Conservation (phyloP, 2,113 vertebrate genomes). For the Burhinus bistriatus region DNA sequence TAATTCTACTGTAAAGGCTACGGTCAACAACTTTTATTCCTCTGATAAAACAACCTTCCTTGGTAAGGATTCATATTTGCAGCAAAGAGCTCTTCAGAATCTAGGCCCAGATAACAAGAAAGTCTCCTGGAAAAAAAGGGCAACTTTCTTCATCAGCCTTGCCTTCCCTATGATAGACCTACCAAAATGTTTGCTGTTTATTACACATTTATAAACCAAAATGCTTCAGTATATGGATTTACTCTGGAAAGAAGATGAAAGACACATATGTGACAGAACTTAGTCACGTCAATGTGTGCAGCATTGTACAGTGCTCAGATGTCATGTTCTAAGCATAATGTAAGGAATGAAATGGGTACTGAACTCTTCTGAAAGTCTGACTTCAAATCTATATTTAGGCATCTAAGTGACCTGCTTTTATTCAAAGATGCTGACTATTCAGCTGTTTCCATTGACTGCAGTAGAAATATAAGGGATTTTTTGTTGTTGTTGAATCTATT, state of each 20-base stretch:
- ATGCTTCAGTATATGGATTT: neutral
- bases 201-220: neutral
- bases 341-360: neutral
- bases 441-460: conserved; percentile 17
- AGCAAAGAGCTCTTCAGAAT: neutral
- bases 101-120: neutral
- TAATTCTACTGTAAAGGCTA: neutral
- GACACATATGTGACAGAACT: neutral
- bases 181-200: neutral
- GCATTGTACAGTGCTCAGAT: neutral
- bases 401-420: conserved; percentile 31
- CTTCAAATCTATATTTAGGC: conserved; percentile 51
- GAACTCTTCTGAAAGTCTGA: conserved; percentile 13
- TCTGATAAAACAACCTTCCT: neutral
- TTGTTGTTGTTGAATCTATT: neutral
- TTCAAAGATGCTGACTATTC: conserved; percentile 37
- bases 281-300: neutral
- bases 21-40: neutral
- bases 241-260: neutral
- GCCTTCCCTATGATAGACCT: neutral
- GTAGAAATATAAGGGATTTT: neutral
- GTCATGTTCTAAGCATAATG: neutral
- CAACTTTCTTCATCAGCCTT: neutral
- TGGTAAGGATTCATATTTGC: neutral
- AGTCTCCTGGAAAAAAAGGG: neutral